Base-by-base conservation (phyloP, 1,140 invertebrate genomes). In the Aphelenchoides besseyi region DNA sequence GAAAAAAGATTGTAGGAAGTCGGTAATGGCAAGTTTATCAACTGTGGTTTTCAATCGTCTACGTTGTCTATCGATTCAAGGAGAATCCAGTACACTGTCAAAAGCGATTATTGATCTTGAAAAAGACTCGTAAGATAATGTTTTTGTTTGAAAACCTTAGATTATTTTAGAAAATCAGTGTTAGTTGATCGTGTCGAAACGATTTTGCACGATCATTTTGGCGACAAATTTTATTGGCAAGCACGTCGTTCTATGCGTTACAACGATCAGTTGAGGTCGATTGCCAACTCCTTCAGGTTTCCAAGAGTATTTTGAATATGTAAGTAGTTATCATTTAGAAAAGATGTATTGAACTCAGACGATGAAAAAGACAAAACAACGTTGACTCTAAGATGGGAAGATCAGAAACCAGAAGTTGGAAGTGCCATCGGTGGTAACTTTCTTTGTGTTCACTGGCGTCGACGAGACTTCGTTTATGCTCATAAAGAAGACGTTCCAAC, bases 171-270 rank as follows among this genome's bases (percentile, higher is more conserved):
- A 72, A 90, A 89, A 73, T 88, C 89, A 35, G 86, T 94, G 29
- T 90, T 94, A 86, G 88, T 97, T 77, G 89, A 92, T 75, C 89
- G 91, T 84, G 92, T 92, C 57, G 94, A 97, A 86, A 91, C 92
- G 36, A 88, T 92, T 9, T 86, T 97, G 23, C 94, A 97, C 85
- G 90, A 94, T 83, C 85, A 86, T 36, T 97, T 92, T 87, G 94
- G 94, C 2, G 89, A 90, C 71, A 82, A 85, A 63, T 85, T 89
- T 37, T 97, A 92, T 85, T 97, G 95, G 94, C 85, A 86, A 81
- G 85, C 85, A 28, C 74, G 95, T 78, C 88, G 92, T 75, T 96
- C 93, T 81, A 95, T 97, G 92, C 88, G 91, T 75, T 97, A 95
- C 85, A 89, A 91, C 66, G 86, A 87, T 53, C 81, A 89, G 59